phyloP scores from a whole-genome alignment of 2,113 vertebrate species.

The Catagonus wagneri region DNA sequence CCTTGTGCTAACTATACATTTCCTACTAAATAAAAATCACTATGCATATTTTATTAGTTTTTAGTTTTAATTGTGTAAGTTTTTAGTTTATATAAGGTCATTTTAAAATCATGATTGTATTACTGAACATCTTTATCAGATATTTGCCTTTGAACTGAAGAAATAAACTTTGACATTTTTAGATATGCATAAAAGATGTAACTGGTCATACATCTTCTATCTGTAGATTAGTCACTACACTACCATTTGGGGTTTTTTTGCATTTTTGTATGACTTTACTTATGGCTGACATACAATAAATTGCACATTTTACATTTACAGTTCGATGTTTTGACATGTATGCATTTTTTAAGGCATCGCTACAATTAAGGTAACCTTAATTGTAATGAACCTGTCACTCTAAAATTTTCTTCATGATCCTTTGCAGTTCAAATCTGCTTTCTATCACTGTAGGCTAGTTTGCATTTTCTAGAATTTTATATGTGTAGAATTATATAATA shows the following conservation, averaged over 20 bases:
- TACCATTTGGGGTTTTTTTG: not conserved
- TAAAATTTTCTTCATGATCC: not conserved
- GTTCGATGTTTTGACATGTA: not conserved
- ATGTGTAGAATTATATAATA: not conserved
- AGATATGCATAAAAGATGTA: not conserved
- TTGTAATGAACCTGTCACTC: not conserved
- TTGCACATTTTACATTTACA: not conserved
- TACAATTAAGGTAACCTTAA: not conserved
- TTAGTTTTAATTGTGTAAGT: not conserved
- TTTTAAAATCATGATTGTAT: slow-evolving; percentile 30
- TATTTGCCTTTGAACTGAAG: not conserved
- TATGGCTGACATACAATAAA: not conserved
- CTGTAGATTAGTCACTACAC: not conserved
- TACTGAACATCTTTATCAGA: not conserved
- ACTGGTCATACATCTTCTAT: not conserved
- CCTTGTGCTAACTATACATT: not conserved
- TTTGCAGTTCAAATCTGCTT: not conserved
- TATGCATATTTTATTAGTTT: slow-evolving; percentile 11
- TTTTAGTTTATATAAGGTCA: slow-evolving; percentile 17
- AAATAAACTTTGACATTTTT: not conserved
- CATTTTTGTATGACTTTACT: not conserved
- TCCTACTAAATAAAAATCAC: not conserved
- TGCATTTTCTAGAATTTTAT: not conserved
- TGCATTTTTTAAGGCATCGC: not conserved
- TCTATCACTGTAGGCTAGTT: not conserved